These are phyloP conservation scores for Altica lythri DNA, from an alignment of 2,888 invertebrate species.

Conservation along the genomic window DNA sequence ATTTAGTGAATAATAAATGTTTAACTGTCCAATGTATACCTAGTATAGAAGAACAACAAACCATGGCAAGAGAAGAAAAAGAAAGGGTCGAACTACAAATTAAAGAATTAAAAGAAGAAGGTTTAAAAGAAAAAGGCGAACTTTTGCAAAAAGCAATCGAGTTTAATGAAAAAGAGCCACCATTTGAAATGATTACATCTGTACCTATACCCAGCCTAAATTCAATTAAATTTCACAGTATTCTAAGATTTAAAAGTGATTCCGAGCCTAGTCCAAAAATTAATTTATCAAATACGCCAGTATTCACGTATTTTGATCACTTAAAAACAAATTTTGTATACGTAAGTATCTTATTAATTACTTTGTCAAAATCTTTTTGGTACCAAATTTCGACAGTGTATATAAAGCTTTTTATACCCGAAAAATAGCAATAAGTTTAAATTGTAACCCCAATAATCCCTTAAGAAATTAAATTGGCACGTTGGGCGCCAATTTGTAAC, in stretches of 20 bases:
- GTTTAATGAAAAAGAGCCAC: constrained; percentile 77
- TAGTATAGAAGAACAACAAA: constrained; percentile 66
- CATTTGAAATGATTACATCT: constrained; percentile 70
- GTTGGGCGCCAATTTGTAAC: no score
- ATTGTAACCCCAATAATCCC: no score
- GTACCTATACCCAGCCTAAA: constrained; percentile 78
- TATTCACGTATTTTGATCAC: constrained; percentile 78
- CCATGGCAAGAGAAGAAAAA: constrained; percentile 75
- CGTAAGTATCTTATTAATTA: constrained; percentile 63
- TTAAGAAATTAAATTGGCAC: no score
- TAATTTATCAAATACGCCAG: constrained; percentile 68
- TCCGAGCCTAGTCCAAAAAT: constrained; percentile 58
- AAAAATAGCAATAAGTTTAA: no score
- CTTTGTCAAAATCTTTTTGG: no score
- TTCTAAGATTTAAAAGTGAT: constrained; percentile 56
- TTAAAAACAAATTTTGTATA: constrained; percentile 83
- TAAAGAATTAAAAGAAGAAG: constrained; percentile 67
- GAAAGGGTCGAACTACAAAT: constrained; percentile 71
- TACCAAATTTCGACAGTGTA: no score
- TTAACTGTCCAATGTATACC: constrained; percentile 70
- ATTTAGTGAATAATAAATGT: constrained; percentile 67
- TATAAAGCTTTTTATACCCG: no score
- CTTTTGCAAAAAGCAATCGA: constrained; percentile 71
- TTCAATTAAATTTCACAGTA: constrained; percentile 71
- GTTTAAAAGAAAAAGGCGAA: constrained; percentile 66